These are phyloP conservation scores for Xestia sexstrigata DNA, from an alignment of 2,888 invertebrate species.

Conservation along the genomic window DNA sequence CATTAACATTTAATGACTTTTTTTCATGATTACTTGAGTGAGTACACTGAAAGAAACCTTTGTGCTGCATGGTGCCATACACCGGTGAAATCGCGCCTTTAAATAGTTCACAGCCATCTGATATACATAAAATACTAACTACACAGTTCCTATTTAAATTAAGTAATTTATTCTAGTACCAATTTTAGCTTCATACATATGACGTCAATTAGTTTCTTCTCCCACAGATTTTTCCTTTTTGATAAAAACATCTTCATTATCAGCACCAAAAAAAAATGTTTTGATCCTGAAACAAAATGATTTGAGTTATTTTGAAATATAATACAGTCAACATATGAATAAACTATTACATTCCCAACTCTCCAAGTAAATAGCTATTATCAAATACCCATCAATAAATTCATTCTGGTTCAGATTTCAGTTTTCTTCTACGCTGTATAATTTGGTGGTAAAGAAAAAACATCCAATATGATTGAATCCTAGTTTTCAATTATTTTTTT, in stretches of 20 bases:
- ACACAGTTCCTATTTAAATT: constrained; percentile 6
- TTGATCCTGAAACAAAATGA: constrained; percentile 52
- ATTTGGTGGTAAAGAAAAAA: not conserved
- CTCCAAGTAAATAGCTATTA: not conserved
- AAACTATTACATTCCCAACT: not conserved
- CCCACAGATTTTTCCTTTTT: constrained; percentile 18
- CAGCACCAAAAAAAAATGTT: constrained; percentile 52
- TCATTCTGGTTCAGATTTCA: not conserved
- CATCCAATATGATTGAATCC: not conserved
- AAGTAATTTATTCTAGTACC: constrained; percentile 12
- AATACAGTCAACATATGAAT: not conserved
- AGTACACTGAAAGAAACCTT: not conserved
- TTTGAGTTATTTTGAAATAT: not conserved
- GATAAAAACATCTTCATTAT: constrained; percentile 41
- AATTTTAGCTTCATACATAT: not conserved
- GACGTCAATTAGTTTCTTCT: constrained; percentile 12
- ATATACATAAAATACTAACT: not conserved
- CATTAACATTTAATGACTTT: not conserved
- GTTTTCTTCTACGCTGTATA: not conserved
- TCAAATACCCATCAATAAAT: not conserved
- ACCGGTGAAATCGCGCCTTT: not conserved
- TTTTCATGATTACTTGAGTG: not conserved
- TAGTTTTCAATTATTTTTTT: not conserved
- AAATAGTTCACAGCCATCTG: not conserved
- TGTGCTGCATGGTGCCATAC: not conserved